Evolutionary conservation across 2,797 vertebrate species (phyloP).

Genomic region (Staurois parvus): DNA sequence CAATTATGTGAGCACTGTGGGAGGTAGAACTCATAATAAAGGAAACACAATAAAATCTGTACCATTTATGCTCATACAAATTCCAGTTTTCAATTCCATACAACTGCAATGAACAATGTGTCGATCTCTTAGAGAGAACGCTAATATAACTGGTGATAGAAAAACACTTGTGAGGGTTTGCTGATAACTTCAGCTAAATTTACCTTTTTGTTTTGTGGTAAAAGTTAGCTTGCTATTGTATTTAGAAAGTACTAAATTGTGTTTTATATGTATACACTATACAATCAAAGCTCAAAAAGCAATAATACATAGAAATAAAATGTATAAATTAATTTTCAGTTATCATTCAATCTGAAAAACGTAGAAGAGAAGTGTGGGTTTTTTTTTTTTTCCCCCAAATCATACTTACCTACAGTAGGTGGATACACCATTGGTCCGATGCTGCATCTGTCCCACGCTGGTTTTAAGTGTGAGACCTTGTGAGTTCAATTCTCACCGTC

Average conservation of each 20-base stretch:
- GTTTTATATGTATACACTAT: not conserved
- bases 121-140: slow-evolving; percentile 6
- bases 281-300: no score
- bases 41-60: slow-evolving; percentile 52
- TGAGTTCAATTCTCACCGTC: no score
- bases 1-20: slow-evolving; percentile 53
- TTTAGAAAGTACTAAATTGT: not conserved
- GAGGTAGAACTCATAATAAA: slow-evolving; percentile 59
- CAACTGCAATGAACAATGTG: slow-evolving; percentile 16
- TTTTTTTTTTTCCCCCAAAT: no score
- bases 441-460: no score
- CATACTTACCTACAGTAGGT: no score
- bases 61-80: slow-evolving; percentile 49
- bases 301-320: no score
- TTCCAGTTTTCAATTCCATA: slow-evolving; percentile 48
- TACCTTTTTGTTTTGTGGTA: not conserved
- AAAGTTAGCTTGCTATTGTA: not conserved
- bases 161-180: slow-evolving; percentile 15
- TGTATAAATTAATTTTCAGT: no score
- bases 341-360: no score
- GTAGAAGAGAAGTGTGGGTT: no score
- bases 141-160: slow-evolving; percentile 36
- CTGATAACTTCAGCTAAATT: not conserved
- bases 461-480: no score
- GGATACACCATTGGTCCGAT: no score